phyloP scores from a whole-genome alignment of 2,888 invertebrate species.

The Callimorpha dominula region DNA sequence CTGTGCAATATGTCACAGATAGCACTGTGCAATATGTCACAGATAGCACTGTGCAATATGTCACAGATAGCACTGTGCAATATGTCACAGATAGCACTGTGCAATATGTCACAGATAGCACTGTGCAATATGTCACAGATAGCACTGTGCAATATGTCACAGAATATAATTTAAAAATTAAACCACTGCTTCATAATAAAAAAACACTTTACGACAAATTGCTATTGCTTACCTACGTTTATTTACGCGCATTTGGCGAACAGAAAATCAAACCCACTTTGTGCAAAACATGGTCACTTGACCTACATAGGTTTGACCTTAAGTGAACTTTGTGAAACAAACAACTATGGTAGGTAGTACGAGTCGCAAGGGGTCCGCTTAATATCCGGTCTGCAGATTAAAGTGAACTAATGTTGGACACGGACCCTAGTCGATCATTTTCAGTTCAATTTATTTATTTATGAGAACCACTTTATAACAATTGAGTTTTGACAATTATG shows the following conservation, averaged over 20 bases:
- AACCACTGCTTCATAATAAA: not conserved
- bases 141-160: not conserved
- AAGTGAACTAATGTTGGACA: not conserved
- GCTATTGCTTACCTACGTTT: not conserved
- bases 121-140: too few species aligned
- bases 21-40: not conserved
- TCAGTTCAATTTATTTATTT: not conserved
- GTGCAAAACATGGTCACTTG: not conserved
- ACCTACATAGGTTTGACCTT: not conserved
- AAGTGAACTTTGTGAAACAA: not conserved
- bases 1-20: not conserved
- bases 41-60: too few species aligned
- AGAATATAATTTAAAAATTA: not conserved
- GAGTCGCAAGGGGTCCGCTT: not conserved
- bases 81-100: too few species aligned
- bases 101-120: too few species aligned
- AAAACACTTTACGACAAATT: not conserved
- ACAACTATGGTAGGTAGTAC: not conserved
- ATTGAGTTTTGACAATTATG: not conserved
- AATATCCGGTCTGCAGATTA: constrained; percentile 9
- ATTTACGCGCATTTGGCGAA: not conserved
- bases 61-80: too few species aligned
- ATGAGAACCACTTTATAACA: not conserved
- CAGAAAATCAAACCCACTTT: not conserved
- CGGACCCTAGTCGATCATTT: not conserved